A percentile compares a stretch with the other conserved stretches of the same genome.
These are phyloP conservation scores for Exocentrus adspersus DNA, from an alignment of 2,888 invertebrate species.

Conservation along the genomic window DNA sequence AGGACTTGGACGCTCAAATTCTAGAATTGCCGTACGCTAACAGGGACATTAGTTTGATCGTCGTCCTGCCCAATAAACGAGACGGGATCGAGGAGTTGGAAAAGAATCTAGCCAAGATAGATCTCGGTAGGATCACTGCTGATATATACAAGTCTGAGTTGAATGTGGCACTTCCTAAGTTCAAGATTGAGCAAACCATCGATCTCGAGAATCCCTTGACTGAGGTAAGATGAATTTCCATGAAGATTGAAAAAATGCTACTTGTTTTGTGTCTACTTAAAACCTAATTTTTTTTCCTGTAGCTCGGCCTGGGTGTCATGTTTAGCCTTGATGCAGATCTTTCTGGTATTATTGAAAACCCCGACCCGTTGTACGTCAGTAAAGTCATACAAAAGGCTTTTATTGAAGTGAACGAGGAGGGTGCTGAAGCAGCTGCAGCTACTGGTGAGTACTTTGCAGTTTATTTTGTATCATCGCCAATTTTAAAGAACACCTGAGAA, in stretches of 20 bases:
- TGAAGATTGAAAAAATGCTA: neutral
- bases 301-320: too few relatives aligned
- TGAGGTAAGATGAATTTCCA: constrained; percentile 67
- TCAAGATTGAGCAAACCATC: constrained; percentile 81
- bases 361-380: constrained; percentile 69
- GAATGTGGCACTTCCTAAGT: constrained; percentile 78
- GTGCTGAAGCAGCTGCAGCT: constrained; percentile 86
- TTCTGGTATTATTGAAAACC: constrained; percentile 68
- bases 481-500: too few relatives aligned
- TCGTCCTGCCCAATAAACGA: constrained; percentile 76
- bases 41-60: constrained; percentile 76
- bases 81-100: constrained; percentile 74
- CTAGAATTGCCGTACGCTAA: constrained; percentile 79
- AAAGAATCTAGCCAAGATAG: constrained; percentile 67
- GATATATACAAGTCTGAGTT: constrained; percentile 68
- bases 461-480: too few relatives aligned
- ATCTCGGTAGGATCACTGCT: constrained; percentile 66
- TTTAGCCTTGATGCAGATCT: constrained; percentile 74
- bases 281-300: too few relatives aligned
- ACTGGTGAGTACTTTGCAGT: constrained; percentile 71
- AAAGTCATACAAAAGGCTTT: constrained; percentile 85
- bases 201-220: constrained; percentile 70
- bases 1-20: constrained; percentile 69
- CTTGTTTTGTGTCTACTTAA: too few relatives aligned
- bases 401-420: constrained; percentile 88